Evolutionary conservation across 2,888 invertebrate genomes (phyloP).

Genomic region (Spisula subtruncata): DNA sequence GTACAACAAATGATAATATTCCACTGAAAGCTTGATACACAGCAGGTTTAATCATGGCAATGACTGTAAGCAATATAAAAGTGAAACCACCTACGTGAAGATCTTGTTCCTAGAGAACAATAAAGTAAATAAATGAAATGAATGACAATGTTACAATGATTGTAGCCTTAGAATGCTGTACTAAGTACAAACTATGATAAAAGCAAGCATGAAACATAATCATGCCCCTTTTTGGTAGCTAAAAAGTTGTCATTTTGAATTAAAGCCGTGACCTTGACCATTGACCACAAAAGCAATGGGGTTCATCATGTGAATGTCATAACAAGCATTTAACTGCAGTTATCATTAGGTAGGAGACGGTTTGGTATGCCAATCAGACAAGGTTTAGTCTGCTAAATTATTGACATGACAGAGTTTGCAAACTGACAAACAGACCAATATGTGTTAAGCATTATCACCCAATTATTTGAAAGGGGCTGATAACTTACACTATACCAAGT

Average conservation of each 20-base stretch:
- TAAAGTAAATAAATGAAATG: conserved; percentile 23
- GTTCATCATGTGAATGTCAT: too few species aligned
- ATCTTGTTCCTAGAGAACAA: conserved; percentile 51
- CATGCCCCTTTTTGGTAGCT: too few species aligned
- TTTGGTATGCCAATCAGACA: too few species aligned
- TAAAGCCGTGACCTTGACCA: too few species aligned
- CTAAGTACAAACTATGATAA: not conserved
- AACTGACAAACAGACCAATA: too few species aligned
- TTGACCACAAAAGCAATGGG: not conserved
- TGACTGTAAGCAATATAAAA: conserved; percentile 37
- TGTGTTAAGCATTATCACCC: not conserved
- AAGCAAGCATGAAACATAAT: not conserved
- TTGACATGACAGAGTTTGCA: too few species aligned
- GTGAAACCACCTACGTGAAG: conserved; percentile 54
- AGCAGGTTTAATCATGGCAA: conserved; percentile 40
- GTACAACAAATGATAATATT: conserved; percentile 24
- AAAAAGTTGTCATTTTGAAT: too few species aligned
- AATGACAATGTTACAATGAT: conserved; percentile 15
- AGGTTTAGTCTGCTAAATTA: too few species aligned
- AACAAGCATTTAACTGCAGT: too few species aligned
- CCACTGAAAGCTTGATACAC: conserved; percentile 40
- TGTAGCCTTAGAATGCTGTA: not conserved
- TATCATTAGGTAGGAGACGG: too few species aligned
- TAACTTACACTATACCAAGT: too few species aligned
- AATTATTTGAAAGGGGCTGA: not conserved